Percentiles rank a stretch among this genome's conserved stretches.
phyloP scores from a whole-genome alignment of 1,140 invertebrate species.

The Campoletis sonorensis region DNA sequence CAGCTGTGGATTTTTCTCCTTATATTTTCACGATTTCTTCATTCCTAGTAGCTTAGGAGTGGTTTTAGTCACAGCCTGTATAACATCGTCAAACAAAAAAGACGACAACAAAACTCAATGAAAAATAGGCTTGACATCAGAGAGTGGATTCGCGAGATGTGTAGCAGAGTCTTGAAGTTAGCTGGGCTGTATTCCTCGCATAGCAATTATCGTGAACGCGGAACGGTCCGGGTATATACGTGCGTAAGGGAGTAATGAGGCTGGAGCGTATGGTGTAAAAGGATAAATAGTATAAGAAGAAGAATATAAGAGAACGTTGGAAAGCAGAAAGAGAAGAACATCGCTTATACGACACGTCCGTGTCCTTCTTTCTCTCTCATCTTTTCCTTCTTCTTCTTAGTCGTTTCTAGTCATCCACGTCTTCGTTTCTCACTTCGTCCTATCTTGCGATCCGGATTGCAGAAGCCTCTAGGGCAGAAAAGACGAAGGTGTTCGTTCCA shows the following conservation, averaged over 20 bases:
- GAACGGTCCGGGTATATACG: conserved; percentile 31
- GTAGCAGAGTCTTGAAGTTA: not conserved
- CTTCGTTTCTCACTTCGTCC: conserved; percentile 27
- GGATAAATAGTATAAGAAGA: conserved; percentile 44
- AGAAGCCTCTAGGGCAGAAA: conserved; percentile 13
- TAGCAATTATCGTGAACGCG: conserved; percentile 47
- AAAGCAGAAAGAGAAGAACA: not conserved
- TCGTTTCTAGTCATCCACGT: conserved; percentile 20
- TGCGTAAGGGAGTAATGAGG: conserved; percentile 46
- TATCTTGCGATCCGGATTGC: conserved; percentile 34
- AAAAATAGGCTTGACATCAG: not conserved
- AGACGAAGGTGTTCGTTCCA: conserved; percentile 41
- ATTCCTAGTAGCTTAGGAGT: too few relatives aligned
- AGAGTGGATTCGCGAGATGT: not conserved
- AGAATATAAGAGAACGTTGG: conserved; percentile 10
- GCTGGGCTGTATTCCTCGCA: conserved; percentile 23
- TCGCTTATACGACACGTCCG: not conserved
- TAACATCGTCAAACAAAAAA: not conserved
- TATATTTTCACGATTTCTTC: too few relatives aligned
- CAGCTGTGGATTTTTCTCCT: too few relatives aligned
- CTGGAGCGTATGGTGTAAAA: conserved; percentile 38
- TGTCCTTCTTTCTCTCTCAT: not conserved
- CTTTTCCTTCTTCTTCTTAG: not conserved
- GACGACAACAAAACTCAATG: not conserved
- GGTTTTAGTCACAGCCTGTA: not conserved